Conservation (phyloP, 2,113 vertebrate genomes). For the Eulemur macaco region DNA sequence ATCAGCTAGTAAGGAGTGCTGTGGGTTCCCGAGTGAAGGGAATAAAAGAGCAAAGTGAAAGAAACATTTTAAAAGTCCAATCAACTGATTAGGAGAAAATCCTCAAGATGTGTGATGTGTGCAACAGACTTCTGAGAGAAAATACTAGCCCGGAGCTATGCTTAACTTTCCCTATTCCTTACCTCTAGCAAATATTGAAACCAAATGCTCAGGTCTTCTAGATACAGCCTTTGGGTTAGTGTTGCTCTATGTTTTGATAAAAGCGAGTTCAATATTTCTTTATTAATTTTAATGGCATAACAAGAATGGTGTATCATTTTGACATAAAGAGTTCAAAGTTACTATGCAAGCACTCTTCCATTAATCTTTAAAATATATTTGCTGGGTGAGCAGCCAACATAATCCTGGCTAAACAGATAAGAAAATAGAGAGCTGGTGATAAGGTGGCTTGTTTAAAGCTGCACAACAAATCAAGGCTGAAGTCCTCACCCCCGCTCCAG, state of each 20-base stretch:
- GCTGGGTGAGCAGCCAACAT: slow-evolving; percentile 73
- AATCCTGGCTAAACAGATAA: slow-evolving; percentile 76
- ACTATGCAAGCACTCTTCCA: slow-evolving; percentile 60
- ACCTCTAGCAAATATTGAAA: slow-evolving; percentile 15
- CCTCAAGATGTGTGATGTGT: background rate
- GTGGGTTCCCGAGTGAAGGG: background rate
- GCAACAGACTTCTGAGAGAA: background rate
- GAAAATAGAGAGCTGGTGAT: slow-evolving; percentile 67
- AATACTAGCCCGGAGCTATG: background rate
- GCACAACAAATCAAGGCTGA: slow-evolving; percentile 52
- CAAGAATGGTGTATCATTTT: slow-evolving; percentile 64
- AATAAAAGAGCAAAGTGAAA: background rate
- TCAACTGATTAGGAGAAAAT: background rate
- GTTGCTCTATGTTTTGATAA: slow-evolving; percentile 48
- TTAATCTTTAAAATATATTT: slow-evolving; percentile 79
- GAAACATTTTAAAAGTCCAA: background rate
- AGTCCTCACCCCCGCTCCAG: background rate
- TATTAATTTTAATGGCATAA: slow-evolving; percentile 72
- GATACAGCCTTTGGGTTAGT: slow-evolving; percentile 18
- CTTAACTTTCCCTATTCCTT: background rate
- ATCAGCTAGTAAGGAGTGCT: background rate
- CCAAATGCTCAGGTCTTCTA: slow-evolving; percentile 35
- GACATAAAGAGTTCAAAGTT: slow-evolving; percentile 72
- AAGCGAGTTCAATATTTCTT: slow-evolving; percentile 68
- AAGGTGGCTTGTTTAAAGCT: slow-evolving; percentile 62